Conservation (phyloP, 1,140 invertebrate species). For the Drosophila kikkawai region DNA sequence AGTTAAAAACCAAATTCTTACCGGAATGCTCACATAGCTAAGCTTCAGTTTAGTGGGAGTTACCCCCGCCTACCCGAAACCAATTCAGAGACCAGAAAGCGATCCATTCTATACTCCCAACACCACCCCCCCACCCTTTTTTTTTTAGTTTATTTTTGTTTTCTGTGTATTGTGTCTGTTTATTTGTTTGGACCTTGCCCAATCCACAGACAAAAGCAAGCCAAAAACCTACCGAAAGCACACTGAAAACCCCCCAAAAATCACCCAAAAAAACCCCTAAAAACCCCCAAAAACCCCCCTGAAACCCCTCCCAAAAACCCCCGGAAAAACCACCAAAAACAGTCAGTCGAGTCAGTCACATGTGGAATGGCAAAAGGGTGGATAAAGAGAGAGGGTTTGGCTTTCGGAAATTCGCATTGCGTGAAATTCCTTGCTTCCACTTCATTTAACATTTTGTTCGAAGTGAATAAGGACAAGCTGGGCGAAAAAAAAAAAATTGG, state of each 20-base stretch:
- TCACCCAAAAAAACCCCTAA: neutral
- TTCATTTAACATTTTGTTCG: conserved; percentile 71
- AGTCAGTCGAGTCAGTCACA: conserved; percentile 33
- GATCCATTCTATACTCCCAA: conserved; percentile 9
- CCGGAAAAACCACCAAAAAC: conserved; percentile 12
- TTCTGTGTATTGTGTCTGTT: conserved; percentile 51
- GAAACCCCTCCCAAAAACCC: neutral
- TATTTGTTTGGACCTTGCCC: conserved; percentile 59
- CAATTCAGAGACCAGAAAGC: conserved; percentile 18
- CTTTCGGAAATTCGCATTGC: conserved; percentile 61
- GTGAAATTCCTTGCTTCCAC: conserved; percentile 77
- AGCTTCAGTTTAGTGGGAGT: conserved; percentile 2
- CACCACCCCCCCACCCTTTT: neutral
- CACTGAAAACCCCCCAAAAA: neutral
- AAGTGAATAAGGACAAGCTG: conserved; percentile 43
- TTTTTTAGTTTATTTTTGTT: conserved; percentile 54
- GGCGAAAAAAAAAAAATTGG: neutral
- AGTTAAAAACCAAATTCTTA: conserved; percentile 72
- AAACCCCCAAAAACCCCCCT: neutral
- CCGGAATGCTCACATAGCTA: conserved; percentile 45
- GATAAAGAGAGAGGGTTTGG: neutral
- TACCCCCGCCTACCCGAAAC: neutral
- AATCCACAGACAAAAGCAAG: conserved; percentile 3
- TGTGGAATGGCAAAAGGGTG: conserved; percentile 23
- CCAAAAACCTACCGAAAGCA: neutral